Conservation (phyloP, 2,888 invertebrate species). For the Spisula solida region DNA sequence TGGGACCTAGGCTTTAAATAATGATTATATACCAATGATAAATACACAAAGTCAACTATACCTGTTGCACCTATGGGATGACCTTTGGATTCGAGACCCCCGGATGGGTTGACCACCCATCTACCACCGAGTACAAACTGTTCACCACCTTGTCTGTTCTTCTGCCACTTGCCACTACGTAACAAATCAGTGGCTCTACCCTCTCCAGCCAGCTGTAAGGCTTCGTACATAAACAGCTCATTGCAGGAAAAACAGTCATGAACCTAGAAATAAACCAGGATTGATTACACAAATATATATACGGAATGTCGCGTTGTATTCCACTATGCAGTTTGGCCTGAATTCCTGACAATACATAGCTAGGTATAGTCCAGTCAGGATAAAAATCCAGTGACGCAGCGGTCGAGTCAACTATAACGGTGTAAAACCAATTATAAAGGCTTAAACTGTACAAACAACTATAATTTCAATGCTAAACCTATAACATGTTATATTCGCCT, state of each 20-base stretch:
- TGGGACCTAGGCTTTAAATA: too few species aligned
- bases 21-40: too few species aligned
- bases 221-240: constrained; percentile 98
- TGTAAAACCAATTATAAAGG: too few species aligned
- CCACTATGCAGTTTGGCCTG: too few species aligned
- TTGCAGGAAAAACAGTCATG: constrained; percentile 99
- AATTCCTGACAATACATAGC: too few species aligned
- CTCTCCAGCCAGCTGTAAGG: constrained; percentile 89
- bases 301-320: too few species aligned
- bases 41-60: constrained; percentile 63
- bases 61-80: constrained; percentile 99
- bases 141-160: constrained; percentile 89
- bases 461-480: too few species aligned
- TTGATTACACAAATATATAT: neutral
- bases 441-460: too few species aligned
- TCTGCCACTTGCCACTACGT: constrained; percentile 78
- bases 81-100: constrained; percentile 98
- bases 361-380: too few species aligned
- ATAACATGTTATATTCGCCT: too few species aligned
- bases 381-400: too few species aligned
- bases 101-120: constrained; percentile 99
- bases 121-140: constrained; percentile 93
- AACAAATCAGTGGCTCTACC: constrained; percentile 77
- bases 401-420: too few species aligned
- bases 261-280: constrained; percentile 86